phyloP scores from a whole-genome alignment of 2,888 invertebrate species.

The Hartigia nigra region DNA sequence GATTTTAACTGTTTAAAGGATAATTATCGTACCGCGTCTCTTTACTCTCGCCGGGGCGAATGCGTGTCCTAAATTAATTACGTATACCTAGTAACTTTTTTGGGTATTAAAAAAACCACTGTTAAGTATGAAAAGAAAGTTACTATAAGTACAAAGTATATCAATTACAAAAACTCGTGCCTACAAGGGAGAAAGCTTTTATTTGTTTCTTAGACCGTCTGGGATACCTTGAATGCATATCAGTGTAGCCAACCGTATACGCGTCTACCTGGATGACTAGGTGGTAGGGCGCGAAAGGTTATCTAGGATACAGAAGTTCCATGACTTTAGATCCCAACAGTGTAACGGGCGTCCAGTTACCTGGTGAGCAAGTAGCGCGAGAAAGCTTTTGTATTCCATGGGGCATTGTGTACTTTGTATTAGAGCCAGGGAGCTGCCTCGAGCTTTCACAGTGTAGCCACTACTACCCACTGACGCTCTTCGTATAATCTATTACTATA shows the following conservation, averaged over 20 bases:
- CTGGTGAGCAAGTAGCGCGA: conserved; percentile 31
- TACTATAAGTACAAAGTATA: background rate
- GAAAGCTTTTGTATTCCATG: conserved; percentile 34
- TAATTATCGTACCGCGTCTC: background rate
- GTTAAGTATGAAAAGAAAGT: too few relatives aligned
- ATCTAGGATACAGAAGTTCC: background rate
- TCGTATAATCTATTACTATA: background rate
- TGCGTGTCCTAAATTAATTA: too few relatives aligned
- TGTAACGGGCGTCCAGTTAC: conserved; percentile 27
- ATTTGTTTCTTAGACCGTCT: background rate
- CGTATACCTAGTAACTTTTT: background rate
- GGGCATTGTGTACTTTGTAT: conserved; percentile 36
- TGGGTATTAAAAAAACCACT: background rate
- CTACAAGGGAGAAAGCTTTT: background rate
- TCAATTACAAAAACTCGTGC: background rate
- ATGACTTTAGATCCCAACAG: background rate
- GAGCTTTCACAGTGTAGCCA: background rate
- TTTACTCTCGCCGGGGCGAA: background rate
- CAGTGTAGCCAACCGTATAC: background rate
- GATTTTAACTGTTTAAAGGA: background rate
- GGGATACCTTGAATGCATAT: background rate
- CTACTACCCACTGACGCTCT: background rate
- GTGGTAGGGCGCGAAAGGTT: background rate
- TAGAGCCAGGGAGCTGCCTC: conserved; percentile 18
- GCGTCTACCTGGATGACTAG: background rate